These are phyloP conservation scores for Cheilosia variabilis DNA, from an alignment of 2,888 invertebrate species.

Conservation along the genomic window DNA sequence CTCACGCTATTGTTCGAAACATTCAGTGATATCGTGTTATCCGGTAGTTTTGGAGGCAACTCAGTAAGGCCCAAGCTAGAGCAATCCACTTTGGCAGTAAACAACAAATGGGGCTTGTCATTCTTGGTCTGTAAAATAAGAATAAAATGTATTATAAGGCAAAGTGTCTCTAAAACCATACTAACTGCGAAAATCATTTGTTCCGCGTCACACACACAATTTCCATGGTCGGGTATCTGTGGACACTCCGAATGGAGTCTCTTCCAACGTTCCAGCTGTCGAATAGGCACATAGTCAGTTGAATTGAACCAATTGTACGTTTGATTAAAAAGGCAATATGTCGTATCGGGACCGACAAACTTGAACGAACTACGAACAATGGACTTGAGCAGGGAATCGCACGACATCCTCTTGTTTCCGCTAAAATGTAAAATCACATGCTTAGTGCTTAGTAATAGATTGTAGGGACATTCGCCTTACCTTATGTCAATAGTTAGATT, in stretches of 20 bases:
- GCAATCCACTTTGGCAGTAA: conserved; percentile 90
- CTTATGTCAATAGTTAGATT: conserved; percentile 90
- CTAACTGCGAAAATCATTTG: conserved; percentile 80
- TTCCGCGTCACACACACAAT: conserved; percentile 82
- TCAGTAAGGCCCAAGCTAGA: conserved; percentile 87
- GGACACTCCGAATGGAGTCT: conserved; percentile 84
- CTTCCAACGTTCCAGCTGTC: conserved; percentile 87
- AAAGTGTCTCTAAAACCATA: conserved; percentile 14
- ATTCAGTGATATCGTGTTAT: conserved; percentile 90
- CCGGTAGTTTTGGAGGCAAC: conserved; percentile 89
- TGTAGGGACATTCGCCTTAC: conserved; percentile 82
- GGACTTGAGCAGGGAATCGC: conserved; percentile 87
- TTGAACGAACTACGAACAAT: conserved; percentile 83
- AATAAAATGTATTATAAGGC: background rate
- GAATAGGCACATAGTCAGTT: conserved; percentile 88
- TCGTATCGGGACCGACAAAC: conserved; percentile 82
- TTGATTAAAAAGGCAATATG: conserved; percentile 88
- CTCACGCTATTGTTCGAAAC: conserved; percentile 92
- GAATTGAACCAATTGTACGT: conserved; percentile 91
- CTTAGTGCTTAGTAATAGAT: background rate
- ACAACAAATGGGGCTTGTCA: conserved; percentile 81
- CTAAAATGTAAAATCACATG: conserved; percentile 72
- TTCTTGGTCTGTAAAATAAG: conserved; percentile 48
- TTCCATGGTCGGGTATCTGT: conserved; percentile 81
- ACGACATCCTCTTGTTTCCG: conserved; percentile 89